Evolutionary conservation across 2,888 invertebrate genomes (phyloP).

Genomic region (Calliphora vomitoria): DNA sequence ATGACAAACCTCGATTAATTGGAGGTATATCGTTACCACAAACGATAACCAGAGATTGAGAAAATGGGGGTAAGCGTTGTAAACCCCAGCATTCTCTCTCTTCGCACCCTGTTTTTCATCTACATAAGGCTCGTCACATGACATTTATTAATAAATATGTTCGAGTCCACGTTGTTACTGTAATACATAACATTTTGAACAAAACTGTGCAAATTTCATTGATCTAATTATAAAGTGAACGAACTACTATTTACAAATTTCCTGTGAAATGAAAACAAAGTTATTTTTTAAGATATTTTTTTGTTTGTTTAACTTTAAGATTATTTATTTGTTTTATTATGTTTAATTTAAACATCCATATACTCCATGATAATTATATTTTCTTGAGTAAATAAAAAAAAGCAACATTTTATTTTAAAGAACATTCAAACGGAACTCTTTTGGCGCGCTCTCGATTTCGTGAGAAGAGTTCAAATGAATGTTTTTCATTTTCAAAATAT

Average conservation of each 20-base stretch:
- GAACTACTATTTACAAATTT: too few relatives aligned
- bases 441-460: slow-evolving; percentile 75
- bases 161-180: neutral
- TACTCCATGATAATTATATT: slow-evolving; percentile 77
- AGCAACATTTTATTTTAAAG: slow-evolving; percentile 66
- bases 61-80: too few relatives aligned
- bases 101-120: neutral
- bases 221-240: too few relatives aligned
- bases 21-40: too few relatives aligned
- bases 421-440: slow-evolving; percentile 63
- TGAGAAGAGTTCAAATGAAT: slow-evolving; percentile 51
- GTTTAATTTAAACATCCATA: slow-evolving; percentile 81
- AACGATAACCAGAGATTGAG: too few relatives aligned
- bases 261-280: slow-evolving; percentile 33
- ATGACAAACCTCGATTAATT: too few relatives aligned
- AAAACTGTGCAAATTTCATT: neutral
- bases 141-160: neutral
- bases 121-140: neutral
- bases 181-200: neutral
- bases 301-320: slow-evolving; percentile 51
- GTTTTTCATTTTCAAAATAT: slow-evolving; percentile 29
- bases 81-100: neutral
- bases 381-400: slow-evolving; percentile 72
- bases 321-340: slow-evolving; percentile 74
- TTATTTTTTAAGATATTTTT: neutral